Base-by-base conservation (phyloP, 2,888 invertebrate species). In the Salpingus planirostris region DNA sequence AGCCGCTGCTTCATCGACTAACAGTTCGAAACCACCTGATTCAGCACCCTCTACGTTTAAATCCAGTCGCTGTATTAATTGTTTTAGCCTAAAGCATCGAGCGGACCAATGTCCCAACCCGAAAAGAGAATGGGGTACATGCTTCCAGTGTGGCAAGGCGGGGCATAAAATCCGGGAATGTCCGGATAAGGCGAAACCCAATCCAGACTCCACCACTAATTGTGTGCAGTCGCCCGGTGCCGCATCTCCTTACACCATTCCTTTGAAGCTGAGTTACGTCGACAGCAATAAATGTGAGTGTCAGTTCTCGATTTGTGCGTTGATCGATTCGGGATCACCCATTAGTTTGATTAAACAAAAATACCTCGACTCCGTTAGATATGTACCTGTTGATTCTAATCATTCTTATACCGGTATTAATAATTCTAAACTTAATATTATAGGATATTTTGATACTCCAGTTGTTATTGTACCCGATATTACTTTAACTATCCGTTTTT, bases 81-180 rank as follows among this genome's bases (percentile, higher is more conserved):
- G n/a, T n/a, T n/a, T n/a, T n/a, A n/a, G 15, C 13, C 12, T 14
- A 8, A 33, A 33, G 10, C 37, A 36, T 21, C 13, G 3, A 13
- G 18, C 18, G 6, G 18, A 18, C 8, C 6, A 18, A 18, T 18
- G 18, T 18, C 18, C 18, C 8, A 18, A 18, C 6, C 18, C 18
- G 18, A 18, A 18, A 8, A 8, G 18, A 6, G 8, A 18, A 18
- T 7, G 18, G 18, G 18, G 40, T 11, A 18, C 6, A 7, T 18
- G 18, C 18, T 18, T 7, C 18, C 6, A 18, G 8, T 18, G 18
- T 18, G 18, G 18, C 6, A 18, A 18, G 8, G 6, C 8, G 18
- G 18, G 8, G 6, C 18, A 18, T 18, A 18, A 18, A 18, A 8
- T 18, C 8, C 6, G 8, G 6, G 8, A 18, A 7, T 18, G 18